phyloP scores from a whole-genome alignment of 1,140 invertebrate species.

The Drosophila pseudoananassae region DNA sequence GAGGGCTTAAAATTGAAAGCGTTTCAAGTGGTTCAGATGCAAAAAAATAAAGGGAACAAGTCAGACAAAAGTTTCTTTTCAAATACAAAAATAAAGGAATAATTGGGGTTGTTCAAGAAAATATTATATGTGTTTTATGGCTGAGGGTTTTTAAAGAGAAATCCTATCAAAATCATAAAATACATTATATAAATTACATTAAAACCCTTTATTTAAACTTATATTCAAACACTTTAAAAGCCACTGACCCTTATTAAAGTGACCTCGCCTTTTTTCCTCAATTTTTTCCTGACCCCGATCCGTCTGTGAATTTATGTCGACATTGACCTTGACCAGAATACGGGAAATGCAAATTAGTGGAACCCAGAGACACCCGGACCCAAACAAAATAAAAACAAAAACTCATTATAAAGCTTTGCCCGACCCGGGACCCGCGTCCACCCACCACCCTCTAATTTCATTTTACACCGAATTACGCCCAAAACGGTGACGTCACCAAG shows the following conservation, averaged over 20 bases:
- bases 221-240: neutral
- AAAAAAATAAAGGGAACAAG: neutral
- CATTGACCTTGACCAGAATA: constrained; percentile 68
- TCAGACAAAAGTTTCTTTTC: constrained; percentile 15
- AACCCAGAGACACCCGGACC: constrained; percentile 28
- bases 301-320: constrained; percentile 59
- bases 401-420: constrained; percentile 68
- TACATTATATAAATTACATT: no score
- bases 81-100: constrained; percentile 8
- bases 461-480: constrained; percentile 75
- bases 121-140: neutral
- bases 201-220: neutral
- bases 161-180: neutral
- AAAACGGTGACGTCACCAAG: constrained; percentile 63
- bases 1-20: constrained; percentile 26
- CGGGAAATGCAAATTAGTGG: constrained; percentile 74
- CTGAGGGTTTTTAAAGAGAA: neutral
- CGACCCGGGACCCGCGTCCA: neutral
- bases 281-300: constrained; percentile 46
- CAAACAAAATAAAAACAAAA: constrained; percentile 68
- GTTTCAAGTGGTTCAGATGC: constrained; percentile 5
- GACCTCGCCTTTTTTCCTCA: neutral
- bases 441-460: constrained; percentile 60
- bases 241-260: constrained; percentile 17
- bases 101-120: neutral